Conservation (phyloP, 2,113 vertebrate species). For the Cygnus atratus region DNA sequence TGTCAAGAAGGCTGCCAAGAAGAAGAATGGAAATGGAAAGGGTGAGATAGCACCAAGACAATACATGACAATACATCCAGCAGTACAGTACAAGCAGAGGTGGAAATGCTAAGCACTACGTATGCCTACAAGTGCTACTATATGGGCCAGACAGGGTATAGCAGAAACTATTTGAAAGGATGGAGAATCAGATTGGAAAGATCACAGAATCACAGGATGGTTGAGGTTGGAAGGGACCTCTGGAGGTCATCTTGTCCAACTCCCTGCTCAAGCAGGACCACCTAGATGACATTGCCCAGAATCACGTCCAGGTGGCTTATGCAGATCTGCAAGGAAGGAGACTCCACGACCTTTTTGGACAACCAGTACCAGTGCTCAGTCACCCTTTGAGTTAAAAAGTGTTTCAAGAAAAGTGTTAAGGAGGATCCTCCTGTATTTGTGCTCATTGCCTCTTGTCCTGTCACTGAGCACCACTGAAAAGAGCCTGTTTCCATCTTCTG, state of each 20-base stretch:
- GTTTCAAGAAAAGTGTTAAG: background rate
- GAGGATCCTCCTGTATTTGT: background rate
- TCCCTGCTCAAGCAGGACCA: background rate
- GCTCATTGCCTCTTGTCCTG: background rate
- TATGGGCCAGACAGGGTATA: background rate
- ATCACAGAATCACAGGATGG: background rate
- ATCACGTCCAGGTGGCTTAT: background rate
- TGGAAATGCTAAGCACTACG: background rate
- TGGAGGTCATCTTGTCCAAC: background rate
- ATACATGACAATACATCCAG: background rate
- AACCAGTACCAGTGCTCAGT: background rate
- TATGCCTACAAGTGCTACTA: background rate
- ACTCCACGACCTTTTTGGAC: background rate
- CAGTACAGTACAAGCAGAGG: background rate
- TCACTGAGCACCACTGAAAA: background rate
- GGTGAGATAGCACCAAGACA: background rate
- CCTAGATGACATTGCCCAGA: background rate
- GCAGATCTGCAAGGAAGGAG: background rate
- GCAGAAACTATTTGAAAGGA: background rate
- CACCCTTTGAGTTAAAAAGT: background rate
- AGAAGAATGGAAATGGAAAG: background rate
- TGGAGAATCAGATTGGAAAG: background rate
- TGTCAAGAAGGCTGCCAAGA: constrained; percentile 34
- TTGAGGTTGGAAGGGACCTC: background rate
- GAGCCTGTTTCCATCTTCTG: background rate